A percentile compares a stretch with the other conserved stretches of the same genome.
These are phyloP conservation scores for Polydrusus pterygomalis DNA, from an alignment of 2,888 invertebrate genomes.

Conservation along the genomic window DNA sequence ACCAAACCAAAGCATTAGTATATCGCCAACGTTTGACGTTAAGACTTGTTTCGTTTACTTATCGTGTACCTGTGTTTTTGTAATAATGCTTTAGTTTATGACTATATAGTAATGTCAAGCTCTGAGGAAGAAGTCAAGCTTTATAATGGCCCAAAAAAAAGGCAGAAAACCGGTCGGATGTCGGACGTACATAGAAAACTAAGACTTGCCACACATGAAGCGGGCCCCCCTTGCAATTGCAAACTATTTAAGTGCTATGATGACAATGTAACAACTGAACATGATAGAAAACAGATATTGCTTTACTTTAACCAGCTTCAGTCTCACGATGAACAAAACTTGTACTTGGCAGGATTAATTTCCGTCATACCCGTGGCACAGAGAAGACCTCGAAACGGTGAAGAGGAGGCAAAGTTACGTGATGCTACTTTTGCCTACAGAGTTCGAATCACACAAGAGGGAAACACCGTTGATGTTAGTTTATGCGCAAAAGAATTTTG, in stretches of 20 bases:
- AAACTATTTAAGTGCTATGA: no score
- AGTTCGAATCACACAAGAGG: background rate
- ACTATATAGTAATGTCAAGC: constrained; percentile 12
- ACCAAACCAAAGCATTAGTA: background rate
- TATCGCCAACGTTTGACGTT: constrained; percentile 2
- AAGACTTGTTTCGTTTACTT: background rate
- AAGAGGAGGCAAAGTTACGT: background rate
- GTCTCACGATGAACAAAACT: background rate
- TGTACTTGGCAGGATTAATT: background rate
- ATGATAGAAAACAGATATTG: no score
- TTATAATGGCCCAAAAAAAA: constrained; percentile 4
- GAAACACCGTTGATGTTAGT: background rate
- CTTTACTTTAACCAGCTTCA: background rate
- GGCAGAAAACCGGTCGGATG: constrained; percentile 15
- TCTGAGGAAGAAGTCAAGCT: constrained; percentile 9
- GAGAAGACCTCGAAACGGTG: background rate
- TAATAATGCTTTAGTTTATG: constrained; percentile 3
- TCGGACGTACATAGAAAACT: constrained; percentile 4
- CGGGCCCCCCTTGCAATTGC: no score
- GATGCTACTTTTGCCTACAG: constrained; percentile 11
- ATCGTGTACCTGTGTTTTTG: no score
- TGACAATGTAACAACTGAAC: no score
- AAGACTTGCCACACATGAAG: no score
- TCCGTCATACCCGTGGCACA: background rate
- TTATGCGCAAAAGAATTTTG: constrained; percentile 5